phyloP scores from a whole-genome alignment of 1,140 invertebrate species.

The Drosophila kurseongensis region DNA sequence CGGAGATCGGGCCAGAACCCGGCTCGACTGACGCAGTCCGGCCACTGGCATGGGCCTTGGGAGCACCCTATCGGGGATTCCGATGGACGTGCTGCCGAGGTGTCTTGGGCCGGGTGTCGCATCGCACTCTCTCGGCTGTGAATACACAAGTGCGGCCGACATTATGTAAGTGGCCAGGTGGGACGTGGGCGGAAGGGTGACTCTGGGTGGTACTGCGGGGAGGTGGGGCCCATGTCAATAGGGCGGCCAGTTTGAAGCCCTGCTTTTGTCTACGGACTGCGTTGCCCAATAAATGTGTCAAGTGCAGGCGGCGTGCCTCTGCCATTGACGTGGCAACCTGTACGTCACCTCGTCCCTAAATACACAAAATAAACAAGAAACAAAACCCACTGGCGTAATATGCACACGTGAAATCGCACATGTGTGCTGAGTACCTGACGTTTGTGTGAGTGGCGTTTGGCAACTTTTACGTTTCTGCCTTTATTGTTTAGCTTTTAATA shows the following conservation, averaged over 20 bases:
- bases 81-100: not conserved
- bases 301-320: constrained; percentile 72
- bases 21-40: not conserved
- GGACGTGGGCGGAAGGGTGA: not conserved
- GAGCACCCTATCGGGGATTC: not conserved
- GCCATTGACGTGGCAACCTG: constrained; percentile 72
- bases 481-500: constrained; percentile 47
- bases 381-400: constrained; percentile 14
- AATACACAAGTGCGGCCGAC: constrained; percentile 40
- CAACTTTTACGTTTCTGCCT: constrained; percentile 46
- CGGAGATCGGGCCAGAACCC: constrained; percentile 5
- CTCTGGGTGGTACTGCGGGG: not conserved
- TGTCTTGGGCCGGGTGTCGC: not conserved
- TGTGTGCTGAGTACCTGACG: constrained; percentile 18
- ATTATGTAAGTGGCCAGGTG: constrained; percentile 30
- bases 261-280: constrained; percentile 67
- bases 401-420: constrained; percentile 30
- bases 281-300: constrained; percentile 81
- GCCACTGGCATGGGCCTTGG: no score
- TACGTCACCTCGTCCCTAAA: constrained; percentile 41
- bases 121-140: constrained; percentile 5
- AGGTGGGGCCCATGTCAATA: constrained; percentile 41
- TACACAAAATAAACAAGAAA: not conserved
- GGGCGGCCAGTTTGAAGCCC: constrained; percentile 55
- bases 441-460: constrained; percentile 54